Conservation (phyloP, 2,888 invertebrate species). For the Epistrophella euchroma region DNA sequence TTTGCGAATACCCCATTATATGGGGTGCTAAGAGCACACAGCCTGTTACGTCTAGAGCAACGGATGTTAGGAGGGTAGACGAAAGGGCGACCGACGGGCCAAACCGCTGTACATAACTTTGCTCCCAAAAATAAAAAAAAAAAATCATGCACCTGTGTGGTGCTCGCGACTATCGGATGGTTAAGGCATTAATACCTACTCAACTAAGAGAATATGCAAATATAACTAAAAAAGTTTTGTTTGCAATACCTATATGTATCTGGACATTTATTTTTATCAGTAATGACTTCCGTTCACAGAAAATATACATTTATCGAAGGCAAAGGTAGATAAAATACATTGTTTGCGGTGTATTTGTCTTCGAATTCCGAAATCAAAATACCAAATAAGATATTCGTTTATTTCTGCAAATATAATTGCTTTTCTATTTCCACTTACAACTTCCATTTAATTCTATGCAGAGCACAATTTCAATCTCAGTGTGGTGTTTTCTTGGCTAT, state of each 20-base stretch:
- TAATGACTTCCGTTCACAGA: not conserved
- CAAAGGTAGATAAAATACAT: not conserved
- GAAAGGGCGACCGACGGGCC: too few species aligned
- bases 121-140: too few species aligned
- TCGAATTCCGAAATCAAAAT: not conserved
- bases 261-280: not conserved
- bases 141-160: too few species aligned
- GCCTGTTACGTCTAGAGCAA: too few species aligned
- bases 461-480: not conserved
- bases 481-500: conserved; percentile 9
- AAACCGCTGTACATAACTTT: too few species aligned
- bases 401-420: conserved; percentile 38
- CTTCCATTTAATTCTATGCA: conserved; percentile 34
- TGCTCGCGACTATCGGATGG: too few species aligned
- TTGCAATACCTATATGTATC: not conserved
- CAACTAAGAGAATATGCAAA: too few species aligned
- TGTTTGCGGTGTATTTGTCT: not conserved
- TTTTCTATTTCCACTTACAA: conserved; percentile 56
- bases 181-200: too few species aligned
- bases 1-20: too few species aligned
- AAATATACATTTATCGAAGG: not conserved
- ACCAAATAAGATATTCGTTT: not conserved
- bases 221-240: too few species aligned
- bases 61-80: too few species aligned
- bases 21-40: too few species aligned